Conservation (phyloP, 2,888 invertebrate species). For the Nemotelus nigrinus region DNA sequence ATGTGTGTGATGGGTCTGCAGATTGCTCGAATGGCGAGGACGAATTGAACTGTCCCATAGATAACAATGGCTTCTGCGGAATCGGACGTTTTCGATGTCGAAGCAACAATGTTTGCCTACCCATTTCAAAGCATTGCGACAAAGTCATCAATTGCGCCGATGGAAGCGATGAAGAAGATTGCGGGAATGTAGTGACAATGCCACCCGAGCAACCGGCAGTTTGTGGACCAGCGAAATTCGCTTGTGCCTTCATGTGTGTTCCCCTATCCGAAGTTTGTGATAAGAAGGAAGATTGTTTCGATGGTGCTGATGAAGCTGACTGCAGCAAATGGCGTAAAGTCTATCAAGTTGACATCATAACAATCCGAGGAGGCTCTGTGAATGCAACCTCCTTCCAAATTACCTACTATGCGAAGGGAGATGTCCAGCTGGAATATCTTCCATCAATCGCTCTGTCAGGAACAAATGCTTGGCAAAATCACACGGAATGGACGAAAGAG, state of each 20-base stretch:
- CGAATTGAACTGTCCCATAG: slow-evolving; percentile 66
- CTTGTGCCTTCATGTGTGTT: slow-evolving; percentile 71
- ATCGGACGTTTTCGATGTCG: slow-evolving; percentile 69
- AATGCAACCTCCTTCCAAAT: slow-evolving; percentile 73
- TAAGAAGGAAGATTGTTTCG: slow-evolving; percentile 75
- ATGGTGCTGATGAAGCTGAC: slow-evolving; percentile 78
- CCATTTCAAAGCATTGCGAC: slow-evolving; percentile 66
- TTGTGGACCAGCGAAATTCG: slow-evolving; percentile 66
- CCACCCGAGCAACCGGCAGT: slow-evolving; percentile 17
- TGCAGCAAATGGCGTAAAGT: slow-evolving; percentile 66
- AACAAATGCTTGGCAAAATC: slow-evolving; percentile 70
- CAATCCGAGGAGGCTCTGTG: slow-evolving; percentile 72
- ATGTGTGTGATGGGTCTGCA: slow-evolving; percentile 67
- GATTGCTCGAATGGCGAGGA: slow-evolving; percentile 74
- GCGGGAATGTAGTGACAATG: slow-evolving; percentile 55
- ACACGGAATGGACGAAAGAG: slow-evolving; percentile 71
- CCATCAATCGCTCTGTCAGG: slow-evolving; percentile 71
- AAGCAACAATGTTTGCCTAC: slow-evolving; percentile 72
- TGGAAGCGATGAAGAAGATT: slow-evolving; percentile 67
- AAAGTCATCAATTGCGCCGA: slow-evolving; percentile 68
- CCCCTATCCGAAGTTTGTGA: slow-evolving; percentile 73
- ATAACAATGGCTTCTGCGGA: slow-evolving; percentile 60
- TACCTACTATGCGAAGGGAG: slow-evolving; percentile 68
- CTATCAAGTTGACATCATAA: slow-evolving; percentile 71
- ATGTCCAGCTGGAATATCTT: slow-evolving; percentile 69